Percentiles rank a stretch among this genome's conserved stretches.
Evolutionary conservation across 2,888 invertebrate species (phyloP).

Genomic region (Scaptomyza reducta): DNA sequence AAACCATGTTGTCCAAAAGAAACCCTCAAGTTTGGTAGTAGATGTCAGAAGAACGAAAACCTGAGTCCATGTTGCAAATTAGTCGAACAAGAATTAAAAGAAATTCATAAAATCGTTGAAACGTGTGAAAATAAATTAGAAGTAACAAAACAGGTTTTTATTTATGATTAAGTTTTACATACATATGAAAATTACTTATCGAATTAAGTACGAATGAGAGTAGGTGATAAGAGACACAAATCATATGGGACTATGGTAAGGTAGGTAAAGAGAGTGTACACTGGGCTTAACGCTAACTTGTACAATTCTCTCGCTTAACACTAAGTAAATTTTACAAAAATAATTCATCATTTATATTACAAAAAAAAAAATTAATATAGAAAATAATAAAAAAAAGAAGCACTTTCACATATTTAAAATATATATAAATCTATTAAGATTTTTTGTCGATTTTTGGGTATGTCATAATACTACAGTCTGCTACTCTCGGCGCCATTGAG

Average conservation of each 20-base stretch:
- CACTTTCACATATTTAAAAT: conserved; percentile 33
- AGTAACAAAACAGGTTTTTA: conserved; percentile 71
- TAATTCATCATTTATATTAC: conserved; percentile 48
- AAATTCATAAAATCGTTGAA: too few species aligned
- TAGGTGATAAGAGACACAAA: conserved; percentile 5
- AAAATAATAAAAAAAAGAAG: conserved; percentile 26
- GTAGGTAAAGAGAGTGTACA: conserved; percentile 27
- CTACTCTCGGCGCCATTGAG: conserved; percentile 81
- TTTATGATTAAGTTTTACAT: conserved; percentile 39
- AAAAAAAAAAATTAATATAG: conserved; percentile 19
- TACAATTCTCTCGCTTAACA: conserved; percentile 43
- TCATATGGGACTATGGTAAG: conserved; percentile 12
- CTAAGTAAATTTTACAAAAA: conserved; percentile 41
- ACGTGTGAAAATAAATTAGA: background rate
- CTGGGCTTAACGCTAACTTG: conserved; percentile 30
- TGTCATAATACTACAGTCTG: conserved; percentile 76
- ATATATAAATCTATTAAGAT: conserved; percentile 23
- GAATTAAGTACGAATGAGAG: conserved; percentile 52
- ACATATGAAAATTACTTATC: conserved; percentile 31
- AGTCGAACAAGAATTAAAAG: too few species aligned
- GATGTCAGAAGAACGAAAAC: too few species aligned
- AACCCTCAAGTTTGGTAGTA: too few species aligned
- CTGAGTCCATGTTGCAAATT: too few species aligned
- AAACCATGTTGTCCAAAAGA: too few species aligned
- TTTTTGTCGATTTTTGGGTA: background rate